Conservation (phyloP, 1,140 invertebrate genomes). For the Leptopilina clavipes region DNA sequence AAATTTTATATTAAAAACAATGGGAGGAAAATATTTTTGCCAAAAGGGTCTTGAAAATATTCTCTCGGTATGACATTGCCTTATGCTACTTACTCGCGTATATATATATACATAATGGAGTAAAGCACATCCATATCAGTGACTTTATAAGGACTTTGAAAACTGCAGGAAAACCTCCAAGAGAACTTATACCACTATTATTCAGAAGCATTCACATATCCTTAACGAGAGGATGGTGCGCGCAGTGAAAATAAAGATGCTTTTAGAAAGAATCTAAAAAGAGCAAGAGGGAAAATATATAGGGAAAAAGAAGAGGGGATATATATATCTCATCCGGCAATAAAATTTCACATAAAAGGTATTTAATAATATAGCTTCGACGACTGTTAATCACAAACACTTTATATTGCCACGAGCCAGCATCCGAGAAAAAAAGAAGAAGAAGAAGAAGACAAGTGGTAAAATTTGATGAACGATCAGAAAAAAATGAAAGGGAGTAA, state of each 20-base stretch:
- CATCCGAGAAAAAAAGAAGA: not conserved
- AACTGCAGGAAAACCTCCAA: constrained; percentile 12
- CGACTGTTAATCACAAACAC: not conserved
- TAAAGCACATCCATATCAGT: constrained; percentile 5
- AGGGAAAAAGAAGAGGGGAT: not conserved
- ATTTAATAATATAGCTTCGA: constrained; percentile 2
- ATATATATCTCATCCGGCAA: not conserved
- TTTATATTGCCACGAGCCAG: too few species aligned
- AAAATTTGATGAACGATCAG: not conserved
- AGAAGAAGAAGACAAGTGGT: too few species aligned
- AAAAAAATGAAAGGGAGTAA: not conserved
- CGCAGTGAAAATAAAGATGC: not conserved
- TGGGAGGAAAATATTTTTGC: not conserved
- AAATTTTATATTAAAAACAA: not conserved
- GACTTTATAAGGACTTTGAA: constrained; percentile 33
- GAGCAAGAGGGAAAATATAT: constrained; percentile 2
- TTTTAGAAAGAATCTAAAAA: not conserved
- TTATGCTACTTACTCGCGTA: not conserved
- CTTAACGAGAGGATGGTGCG: constrained; percentile 17
- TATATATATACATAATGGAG: constrained; percentile 1
- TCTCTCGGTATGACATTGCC: too few species aligned
- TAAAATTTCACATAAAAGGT: constrained; percentile 3
- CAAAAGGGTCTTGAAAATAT: too few species aligned
- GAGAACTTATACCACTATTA: constrained; percentile 25
- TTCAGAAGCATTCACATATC: constrained; percentile 30